Evolutionary conservation across 2,888 invertebrate species (phyloP).

Genomic region (Leptinotarsa tumamoca): DNA sequence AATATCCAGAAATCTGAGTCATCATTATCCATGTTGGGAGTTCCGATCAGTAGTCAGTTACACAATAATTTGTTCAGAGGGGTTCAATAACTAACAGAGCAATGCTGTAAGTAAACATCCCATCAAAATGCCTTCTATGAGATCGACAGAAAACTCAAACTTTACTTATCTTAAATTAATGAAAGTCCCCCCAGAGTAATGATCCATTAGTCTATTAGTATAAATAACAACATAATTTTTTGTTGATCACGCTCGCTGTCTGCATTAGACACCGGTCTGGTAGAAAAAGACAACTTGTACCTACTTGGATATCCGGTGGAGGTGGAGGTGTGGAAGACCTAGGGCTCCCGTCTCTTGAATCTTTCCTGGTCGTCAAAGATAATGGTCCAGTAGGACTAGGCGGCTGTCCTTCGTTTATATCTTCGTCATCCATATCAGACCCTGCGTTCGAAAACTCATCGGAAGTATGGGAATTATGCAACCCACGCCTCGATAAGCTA

Average conservation of each 20-base stretch:
- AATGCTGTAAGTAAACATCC: no score
- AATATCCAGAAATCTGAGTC: no score
- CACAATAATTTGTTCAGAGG: no score
- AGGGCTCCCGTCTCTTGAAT: slow-evolving; percentile 68
- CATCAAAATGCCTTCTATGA: no score
- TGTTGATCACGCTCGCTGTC: background rate
- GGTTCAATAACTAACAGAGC: no score
- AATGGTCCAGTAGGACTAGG: slow-evolving; percentile 78
- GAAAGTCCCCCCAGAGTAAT: no score
- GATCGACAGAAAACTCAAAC: no score
- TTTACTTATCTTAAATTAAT: no score
- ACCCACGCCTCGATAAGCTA: slow-evolving; percentile 71
- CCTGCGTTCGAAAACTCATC: slow-evolving; percentile 77
- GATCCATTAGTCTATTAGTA: no score
- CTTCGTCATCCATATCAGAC: slow-evolving; percentile 79
- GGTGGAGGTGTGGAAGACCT: slow-evolving; percentile 64
- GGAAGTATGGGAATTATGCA: slow-evolving; percentile 73
- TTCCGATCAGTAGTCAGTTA: no score
- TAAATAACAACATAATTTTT: no score
- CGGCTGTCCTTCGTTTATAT: slow-evolving; percentile 69
- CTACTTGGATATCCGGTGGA: slow-evolving; percentile 62
- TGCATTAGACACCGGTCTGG: background rate
- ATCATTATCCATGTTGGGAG: no score
- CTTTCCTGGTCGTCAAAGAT: slow-evolving; percentile 76
- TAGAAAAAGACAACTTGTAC: slow-evolving; percentile 43